Percentiles rank a stretch among this genome's conserved stretches.
phyloP scores from a whole-genome alignment of 1,140 invertebrate species.

The Pogonomyrmex californicus region DNA sequence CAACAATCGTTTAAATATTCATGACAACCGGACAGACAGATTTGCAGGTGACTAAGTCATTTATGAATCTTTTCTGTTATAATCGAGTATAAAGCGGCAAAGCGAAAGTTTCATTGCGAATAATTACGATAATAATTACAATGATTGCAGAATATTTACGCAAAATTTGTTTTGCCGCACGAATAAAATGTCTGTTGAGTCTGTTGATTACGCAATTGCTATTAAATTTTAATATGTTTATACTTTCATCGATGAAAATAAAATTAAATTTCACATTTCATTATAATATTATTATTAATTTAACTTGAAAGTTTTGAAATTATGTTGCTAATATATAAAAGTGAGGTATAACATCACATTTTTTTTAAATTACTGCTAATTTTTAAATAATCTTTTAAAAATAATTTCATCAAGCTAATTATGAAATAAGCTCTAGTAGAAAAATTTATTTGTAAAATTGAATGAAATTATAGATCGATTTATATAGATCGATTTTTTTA shows the following conservation, averaged over 20 bases:
- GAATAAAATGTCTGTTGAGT: background rate
- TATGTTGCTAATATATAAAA: background rate
- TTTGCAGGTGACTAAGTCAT: constrained; percentile 48
- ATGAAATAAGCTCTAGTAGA: background rate
- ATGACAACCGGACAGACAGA: constrained; percentile 33
- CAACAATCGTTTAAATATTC: constrained; percentile 60
- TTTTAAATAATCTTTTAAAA: background rate
- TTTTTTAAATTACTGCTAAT: background rate
- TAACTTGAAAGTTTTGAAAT: background rate
- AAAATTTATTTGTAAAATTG: too few species aligned
- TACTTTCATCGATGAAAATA: background rate
- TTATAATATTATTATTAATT: background rate
- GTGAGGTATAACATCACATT: too few species aligned
- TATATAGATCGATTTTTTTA: background rate
- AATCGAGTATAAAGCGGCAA: constrained; percentile 26
- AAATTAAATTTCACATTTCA: background rate
- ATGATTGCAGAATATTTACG: background rate
- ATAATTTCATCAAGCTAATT: background rate
- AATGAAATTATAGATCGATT: too few species aligned
- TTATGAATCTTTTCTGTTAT: constrained; percentile 49
- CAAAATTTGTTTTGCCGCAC: background rate
- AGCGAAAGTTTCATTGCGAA: constrained; percentile 31
- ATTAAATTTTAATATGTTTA: background rate
- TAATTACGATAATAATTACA: background rate
- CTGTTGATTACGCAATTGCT: constrained; percentile 20